Evolutionary conservation across 2,113 vertebrate genomes (phyloP).

Genomic region (Sebastes schlegelii): DNA sequence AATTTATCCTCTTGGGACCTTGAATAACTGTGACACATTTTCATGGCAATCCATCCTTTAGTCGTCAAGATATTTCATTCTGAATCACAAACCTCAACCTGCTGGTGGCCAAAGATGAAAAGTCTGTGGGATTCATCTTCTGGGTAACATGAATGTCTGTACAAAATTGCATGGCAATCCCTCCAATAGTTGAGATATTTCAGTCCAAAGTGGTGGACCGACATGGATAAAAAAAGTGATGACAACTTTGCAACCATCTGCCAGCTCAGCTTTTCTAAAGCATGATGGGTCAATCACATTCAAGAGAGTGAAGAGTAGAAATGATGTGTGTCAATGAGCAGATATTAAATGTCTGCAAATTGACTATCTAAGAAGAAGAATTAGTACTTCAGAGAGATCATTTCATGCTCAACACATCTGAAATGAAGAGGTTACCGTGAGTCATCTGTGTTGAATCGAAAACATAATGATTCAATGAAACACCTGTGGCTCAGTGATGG

Average conservation of each 20-base stretch:
- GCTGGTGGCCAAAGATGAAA: not conserved
- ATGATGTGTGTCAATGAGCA: slow-evolving; percentile 15
- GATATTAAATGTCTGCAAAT: slow-evolving; percentile 20
- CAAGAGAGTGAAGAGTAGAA: slow-evolving; percentile 12
- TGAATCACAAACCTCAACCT: not conserved
- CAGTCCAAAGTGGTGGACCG: not conserved
- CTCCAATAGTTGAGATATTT: not conserved
- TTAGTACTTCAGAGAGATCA: not conserved
- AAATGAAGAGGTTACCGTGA: slow-evolving; percentile 29
- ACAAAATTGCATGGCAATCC: not conserved
- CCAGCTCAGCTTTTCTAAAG: slow-evolving; percentile 33
- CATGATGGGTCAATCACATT: slow-evolving; percentile 1
- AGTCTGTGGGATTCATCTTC: not conserved
- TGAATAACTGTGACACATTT: not conserved
- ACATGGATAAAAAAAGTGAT: not conserved
- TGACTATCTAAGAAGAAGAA: no score
- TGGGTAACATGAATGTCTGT: not conserved
- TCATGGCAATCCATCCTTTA: not conserved
- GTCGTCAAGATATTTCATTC: not conserved
- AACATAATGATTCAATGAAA: not conserved
- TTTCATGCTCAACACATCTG: slow-evolving; percentile 13
- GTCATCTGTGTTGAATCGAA: slow-evolving; percentile 30
- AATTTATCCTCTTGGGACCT: not conserved
- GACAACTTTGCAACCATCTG: slow-evolving; percentile 3
- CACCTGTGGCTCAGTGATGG: not conserved